Evolutionary conservation across 2,888 invertebrate genomes (phyloP).

Genomic region (Zygaena filipendulae): DNA sequence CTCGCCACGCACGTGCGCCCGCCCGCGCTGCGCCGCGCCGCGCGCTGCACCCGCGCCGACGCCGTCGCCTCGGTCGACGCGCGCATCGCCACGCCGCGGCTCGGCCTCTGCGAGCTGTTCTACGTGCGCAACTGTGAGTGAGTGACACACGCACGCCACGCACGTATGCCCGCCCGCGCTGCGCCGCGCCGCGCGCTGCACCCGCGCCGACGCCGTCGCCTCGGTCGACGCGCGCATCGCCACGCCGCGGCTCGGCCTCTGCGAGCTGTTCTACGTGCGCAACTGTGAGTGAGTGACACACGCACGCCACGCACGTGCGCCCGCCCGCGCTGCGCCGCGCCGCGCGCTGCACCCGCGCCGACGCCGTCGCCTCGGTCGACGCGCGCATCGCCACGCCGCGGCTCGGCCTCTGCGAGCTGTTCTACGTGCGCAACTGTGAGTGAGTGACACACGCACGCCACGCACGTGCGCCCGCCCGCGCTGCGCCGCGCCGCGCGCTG

Average conservation of each 20-base stretch:
- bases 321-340: constrained; percentile 53
- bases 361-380: constrained; percentile 88
- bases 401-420: constrained; percentile 85
- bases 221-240: constrained; percentile 90
- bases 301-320: constrained; percentile 88
- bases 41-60: constrained; percentile 87
- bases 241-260: constrained; percentile 84
- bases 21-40: constrained; percentile 58
- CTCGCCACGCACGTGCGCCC: constrained; percentile 86
- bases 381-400: constrained; percentile 84
- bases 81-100: constrained; percentile 80
- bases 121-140: constrained; percentile 71
- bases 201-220: constrained; percentile 85
- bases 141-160: constrained; percentile 75
- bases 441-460: too few relatives aligned
- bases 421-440: constrained; percentile 74
- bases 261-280: constrained; percentile 82
- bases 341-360: constrained; percentile 85
- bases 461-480: constrained; percentile 73
- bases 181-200: constrained; percentile 76
- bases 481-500: constrained; percentile 76
- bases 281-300: constrained; percentile 50
- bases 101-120: constrained; percentile 88
- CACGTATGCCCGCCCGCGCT: constrained; percentile 75
- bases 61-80: constrained; percentile 90